Base-by-base conservation (phyloP, 2,888 invertebrate species). In the Tholera decimalis region DNA sequence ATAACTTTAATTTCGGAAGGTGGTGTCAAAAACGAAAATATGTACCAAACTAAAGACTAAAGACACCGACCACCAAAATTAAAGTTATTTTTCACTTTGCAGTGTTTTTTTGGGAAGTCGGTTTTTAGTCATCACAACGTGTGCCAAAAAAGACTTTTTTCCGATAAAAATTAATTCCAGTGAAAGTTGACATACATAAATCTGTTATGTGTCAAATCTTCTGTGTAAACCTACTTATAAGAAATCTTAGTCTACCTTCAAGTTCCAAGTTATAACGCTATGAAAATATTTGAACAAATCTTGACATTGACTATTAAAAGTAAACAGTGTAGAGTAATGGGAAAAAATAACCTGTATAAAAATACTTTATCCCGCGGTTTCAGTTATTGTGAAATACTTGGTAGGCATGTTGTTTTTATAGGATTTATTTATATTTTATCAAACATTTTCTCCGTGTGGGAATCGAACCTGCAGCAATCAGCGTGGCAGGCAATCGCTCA, bases 251-350 rank as follows among this genome's bases (percentile, higher is more conserved):
- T 20, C 1, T 20, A 46, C 30, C 9, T 6, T 46, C 9, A 30
- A 49, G 26, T 39, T 39, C 13, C 18, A 50, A 50, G 33, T 55
- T 39, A 33, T 50, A 50, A 55, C 50, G 15, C 18, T 69, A 63
- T 50, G 51, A 55, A 72, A 72, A 72, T 63, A 51, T 72, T 63
- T 63, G 37, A 5, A n/a, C 15, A 24, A 46, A 33, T 22, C 15
- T 47, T 28, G 4, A 47, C 49, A 11, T 22, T 24, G 33, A 35
- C 44, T 69, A 33, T 33, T 55, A 30, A 69, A 69, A 69, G 50
- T 55, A 62, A 63, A 63, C 24, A 70, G 26, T 30, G 13, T 20
- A 24, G 8, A 54, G 59, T 49, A 28, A 47, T 49, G 26, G 39
- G n/a, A n/a, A n/a, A n/a, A 53, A 53, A n/a, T 20, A n/a, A 39